These are phyloP conservation scores for Sardina pilchardus DNA, from an alignment of 2,113 vertebrate species.

Conservation along the genomic window DNA sequence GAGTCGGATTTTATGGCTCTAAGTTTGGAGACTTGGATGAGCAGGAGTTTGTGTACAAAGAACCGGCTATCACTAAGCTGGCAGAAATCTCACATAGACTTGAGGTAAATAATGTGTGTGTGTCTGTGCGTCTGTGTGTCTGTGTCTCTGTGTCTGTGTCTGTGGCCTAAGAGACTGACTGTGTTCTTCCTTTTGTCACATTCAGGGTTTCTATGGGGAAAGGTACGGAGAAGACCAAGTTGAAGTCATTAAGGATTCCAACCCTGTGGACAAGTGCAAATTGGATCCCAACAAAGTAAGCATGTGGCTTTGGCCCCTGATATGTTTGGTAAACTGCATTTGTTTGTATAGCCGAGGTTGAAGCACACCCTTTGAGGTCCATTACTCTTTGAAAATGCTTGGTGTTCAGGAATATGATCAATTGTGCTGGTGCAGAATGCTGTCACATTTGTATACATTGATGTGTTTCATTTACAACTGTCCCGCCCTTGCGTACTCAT, in stretches of 20 bases:
- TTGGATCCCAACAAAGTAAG: constrained; percentile 93
- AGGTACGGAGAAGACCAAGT: constrained; percentile 94
- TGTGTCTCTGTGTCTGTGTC: neutral
- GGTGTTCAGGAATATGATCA: neutral
- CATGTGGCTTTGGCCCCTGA: neutral
- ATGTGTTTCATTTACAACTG: neutral
- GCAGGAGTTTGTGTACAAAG: constrained; percentile 99
- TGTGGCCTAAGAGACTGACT: neutral
- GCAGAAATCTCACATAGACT: constrained; percentile 96
- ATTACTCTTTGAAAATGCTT: neutral
- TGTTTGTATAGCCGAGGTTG: neutral
- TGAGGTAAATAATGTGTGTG: constrained; percentile 75
- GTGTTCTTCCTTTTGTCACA: constrained; percentile 11
- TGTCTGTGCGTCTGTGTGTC: neutral
- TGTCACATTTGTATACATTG: neutral
- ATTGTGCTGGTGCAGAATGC: neutral
- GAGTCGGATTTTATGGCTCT: constrained; percentile 95
- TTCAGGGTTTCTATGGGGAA: constrained; percentile 94
- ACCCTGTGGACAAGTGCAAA: constrained; percentile 98
- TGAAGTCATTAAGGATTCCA: constrained; percentile 98
- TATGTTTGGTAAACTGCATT: neutral
- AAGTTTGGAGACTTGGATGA: constrained; percentile 97
- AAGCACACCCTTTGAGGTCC: neutral
- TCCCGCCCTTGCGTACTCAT: neutral
- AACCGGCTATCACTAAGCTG: constrained; percentile 95